These are phyloP conservation scores for Pagrus major DNA, from an alignment of 2,113 vertebrate species.

Conservation along the genomic window DNA sequence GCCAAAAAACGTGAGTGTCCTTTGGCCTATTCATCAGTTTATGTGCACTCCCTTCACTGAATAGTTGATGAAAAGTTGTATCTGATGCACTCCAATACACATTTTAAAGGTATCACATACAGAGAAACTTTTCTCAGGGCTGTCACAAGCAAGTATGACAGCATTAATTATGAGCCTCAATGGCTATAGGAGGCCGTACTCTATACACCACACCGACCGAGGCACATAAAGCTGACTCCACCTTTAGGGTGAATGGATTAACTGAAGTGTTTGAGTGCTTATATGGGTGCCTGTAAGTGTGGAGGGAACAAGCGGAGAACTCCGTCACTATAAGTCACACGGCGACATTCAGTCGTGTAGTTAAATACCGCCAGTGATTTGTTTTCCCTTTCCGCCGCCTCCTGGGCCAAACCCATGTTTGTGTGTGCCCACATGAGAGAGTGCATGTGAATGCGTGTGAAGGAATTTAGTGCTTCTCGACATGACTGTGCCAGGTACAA, in stretches of 20 bases:
- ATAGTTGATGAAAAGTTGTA: conserved; percentile 11
- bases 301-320: neutral
- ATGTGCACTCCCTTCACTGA: neutral
- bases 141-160: conserved; percentile 20
- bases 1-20: conserved; percentile 24
- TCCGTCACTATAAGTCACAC: neutral
- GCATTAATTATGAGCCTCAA: conserved; percentile 16
- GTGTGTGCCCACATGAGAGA: neutral
- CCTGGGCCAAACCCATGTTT: conserved; percentile 26
- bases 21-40: conserved; percentile 26
- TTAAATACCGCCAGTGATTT: conserved; percentile 9
- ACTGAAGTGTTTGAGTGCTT: neutral
- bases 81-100: neutral
- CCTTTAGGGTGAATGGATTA: conserved; percentile 28
- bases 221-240: conserved; percentile 3
- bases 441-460: neutral
- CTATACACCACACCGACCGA: neutral
- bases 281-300: neutral
- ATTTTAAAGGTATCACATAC: conserved; percentile 21
- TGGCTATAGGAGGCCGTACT: neutral
- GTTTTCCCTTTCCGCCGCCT: conserved; percentile 12
- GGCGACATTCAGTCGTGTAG: neutral
- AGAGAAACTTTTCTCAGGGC: conserved; percentile 27
- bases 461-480: conserved; percentile 40
- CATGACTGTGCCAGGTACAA: conserved; percentile 49